Base-by-base conservation (phyloP, 2,113 vertebrate species). In the Pachyramphus minor region DNA sequence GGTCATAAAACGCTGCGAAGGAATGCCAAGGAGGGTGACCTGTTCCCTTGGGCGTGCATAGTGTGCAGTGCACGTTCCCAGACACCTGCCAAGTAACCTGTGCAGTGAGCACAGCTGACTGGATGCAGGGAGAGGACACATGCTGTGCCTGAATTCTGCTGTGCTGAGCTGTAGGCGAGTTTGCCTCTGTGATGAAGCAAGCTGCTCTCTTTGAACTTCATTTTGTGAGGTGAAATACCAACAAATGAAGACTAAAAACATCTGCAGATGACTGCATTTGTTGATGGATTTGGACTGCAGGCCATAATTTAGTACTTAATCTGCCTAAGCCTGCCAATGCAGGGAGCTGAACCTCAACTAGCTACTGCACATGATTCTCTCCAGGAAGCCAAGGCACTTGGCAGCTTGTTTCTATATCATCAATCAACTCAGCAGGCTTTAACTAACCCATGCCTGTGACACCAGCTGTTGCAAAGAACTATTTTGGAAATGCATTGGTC, bases 191-290 rank as follows among this genome's bases (percentile, higher is more conserved):
- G 63, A n/a, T 22, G 41, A 64, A 69, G 67, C 52, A 64, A 44
- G 63, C 62, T 42, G 56, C 63, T 93, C 14, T 71, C 74, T 52
- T 67, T 8, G 7, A 60, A 49, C 72, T 69, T 80, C 41, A 18
- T 49, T 85, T 83, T 86, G 49, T 2, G 8, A 90, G 91, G 79
- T 86, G 83, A 88, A 90, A 76, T 56, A 62, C 27, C 72, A 56
- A 44, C 67, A 90, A 66, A 80, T 92, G 47, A 86, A 53, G 62
- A 77, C 76, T 88, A 24, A 90, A 96, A 92, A 15, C 79, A 56
- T 92, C 86, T 96, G 89, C 78, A 90, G 69, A 71, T 72, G 74
- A 49, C 74, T 78, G 31, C 13, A 28, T 52, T 95, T 90, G 88
- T 67, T 75, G 47, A 91, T 85, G 71, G 44, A 87, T 93, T 79